These are phyloP conservation scores for Caenorhabditis zanzibari DNA, from an alignment of 2,888 invertebrate species.

Conservation along the genomic window DNA sequence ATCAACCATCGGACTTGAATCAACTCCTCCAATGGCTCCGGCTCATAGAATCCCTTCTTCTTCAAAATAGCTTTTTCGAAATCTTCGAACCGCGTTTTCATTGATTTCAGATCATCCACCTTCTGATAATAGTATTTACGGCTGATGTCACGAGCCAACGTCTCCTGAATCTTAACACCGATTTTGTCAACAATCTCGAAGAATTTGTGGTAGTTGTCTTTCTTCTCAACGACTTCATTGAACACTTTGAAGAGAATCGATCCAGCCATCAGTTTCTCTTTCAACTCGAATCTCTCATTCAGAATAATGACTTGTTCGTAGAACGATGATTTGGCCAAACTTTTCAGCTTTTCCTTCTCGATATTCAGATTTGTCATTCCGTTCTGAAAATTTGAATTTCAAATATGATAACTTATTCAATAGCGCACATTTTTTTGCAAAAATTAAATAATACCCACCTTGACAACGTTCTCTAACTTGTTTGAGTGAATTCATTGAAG, in stretches of 20 bases:
- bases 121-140: background rate
- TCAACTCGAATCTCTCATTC: background rate
- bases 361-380: background rate
- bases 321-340: background rate
- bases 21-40: background rate
- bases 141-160: background rate
- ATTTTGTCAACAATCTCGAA: background rate
- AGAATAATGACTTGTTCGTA: background rate
- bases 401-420: too few relatives aligned
- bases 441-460: too few relatives aligned
- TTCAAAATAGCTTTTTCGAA: background rate
- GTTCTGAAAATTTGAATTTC: background rate
- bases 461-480: background rate
- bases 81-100: background rate
- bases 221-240: background rate
- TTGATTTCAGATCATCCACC: background rate
- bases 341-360: background rate
- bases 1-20: background rate
- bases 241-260: background rate
- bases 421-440: too few relatives aligned
- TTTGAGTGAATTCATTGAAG: background rate
- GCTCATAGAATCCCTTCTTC: background rate
- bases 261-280: background rate
- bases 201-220: background rate
- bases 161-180: background rate